phyloP scores from a whole-genome alignment of 2,888 invertebrate genomes.

The Magallana nippona region DNA sequence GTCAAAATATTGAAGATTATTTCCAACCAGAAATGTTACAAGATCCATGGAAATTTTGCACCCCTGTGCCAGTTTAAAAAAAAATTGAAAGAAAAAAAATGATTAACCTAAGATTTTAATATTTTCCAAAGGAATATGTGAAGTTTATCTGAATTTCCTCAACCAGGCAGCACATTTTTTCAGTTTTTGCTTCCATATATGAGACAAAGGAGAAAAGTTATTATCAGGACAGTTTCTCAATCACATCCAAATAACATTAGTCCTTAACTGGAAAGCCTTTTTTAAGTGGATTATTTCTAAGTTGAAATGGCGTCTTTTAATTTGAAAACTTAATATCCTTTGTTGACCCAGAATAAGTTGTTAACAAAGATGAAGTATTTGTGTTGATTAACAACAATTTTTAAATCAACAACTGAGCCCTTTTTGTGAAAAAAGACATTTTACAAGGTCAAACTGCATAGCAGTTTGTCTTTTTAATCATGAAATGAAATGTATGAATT shows the following conservation, averaged over 20 bases:
- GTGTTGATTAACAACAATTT: too few relatives aligned
- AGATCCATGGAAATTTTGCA: constrained; percentile 71
- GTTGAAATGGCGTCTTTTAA: too few relatives aligned
- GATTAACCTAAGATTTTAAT: background rate
- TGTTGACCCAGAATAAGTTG: too few relatives aligned
- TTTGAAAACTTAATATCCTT: too few relatives aligned
- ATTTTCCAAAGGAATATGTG: background rate
- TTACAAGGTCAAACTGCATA: background rate
- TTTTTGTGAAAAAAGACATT: background rate
- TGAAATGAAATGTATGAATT: constrained; percentile 18
- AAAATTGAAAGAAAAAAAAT: background rate
- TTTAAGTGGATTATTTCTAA: too few relatives aligned
- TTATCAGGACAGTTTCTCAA: constrained; percentile 1
- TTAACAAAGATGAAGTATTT: too few relatives aligned
- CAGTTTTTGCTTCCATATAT: background rate
- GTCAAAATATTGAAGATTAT: constrained; percentile 72
- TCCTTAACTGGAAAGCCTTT: too few relatives aligned
- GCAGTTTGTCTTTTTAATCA: constrained; percentile 24
- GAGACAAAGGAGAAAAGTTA: background rate
- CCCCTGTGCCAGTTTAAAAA: constrained; percentile 53
- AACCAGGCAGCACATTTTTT: constrained; percentile 2
- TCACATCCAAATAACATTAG: background rate
- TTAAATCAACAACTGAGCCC: background rate
- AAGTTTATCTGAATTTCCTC: background rate
- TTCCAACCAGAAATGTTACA: constrained; percentile 71